A percentile compares a stretch with the other conserved stretches of the same genome.
Evolutionary conservation across 2,888 invertebrate species (phyloP).

Genomic region (Artemia sp.): DNA sequence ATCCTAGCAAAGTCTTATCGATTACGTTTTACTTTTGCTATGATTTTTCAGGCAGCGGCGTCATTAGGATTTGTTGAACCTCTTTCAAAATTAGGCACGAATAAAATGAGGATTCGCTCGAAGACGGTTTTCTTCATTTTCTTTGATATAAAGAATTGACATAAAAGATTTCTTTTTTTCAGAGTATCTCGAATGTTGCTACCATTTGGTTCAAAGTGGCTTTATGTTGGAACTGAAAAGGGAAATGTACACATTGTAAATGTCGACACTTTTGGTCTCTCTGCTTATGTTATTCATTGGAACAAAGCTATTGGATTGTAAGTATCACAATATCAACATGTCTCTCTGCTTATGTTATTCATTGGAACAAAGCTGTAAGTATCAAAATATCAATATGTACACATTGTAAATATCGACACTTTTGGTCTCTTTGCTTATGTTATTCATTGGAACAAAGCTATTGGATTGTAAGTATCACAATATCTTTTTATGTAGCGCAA

Average conservation of each 20-base stretch:
- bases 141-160: no score
- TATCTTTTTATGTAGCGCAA: not conserved
- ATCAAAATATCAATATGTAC: no score
- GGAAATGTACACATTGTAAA: conserved; percentile 96
- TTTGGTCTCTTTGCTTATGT: conserved; percentile 92
- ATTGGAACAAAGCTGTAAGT: conserved; percentile 99
- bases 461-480: conserved; percentile 77
- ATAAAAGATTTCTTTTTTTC: conserved; percentile 25
- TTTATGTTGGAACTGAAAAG: conserved; percentile 92
- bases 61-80: no score
- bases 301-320: conserved; percentile 99
- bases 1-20: no score
- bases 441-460: conserved; percentile 99
- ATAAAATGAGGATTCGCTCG: no score
- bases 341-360: conserved; percentile 93
- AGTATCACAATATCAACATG: conserved; percentile 39
- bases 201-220: conserved; percentile 93
- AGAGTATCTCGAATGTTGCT: conserved; percentile 89
- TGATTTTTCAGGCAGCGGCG: no score
- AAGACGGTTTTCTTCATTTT: no score
- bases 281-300: conserved; percentile 99
- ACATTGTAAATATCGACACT: conserved; percentile 87
- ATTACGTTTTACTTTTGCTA: no score
- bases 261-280: conserved; percentile 84
- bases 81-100: no score